Base-by-base conservation (phyloP, 2,113 vertebrate species). In the Serilophus lunatus region DNA sequence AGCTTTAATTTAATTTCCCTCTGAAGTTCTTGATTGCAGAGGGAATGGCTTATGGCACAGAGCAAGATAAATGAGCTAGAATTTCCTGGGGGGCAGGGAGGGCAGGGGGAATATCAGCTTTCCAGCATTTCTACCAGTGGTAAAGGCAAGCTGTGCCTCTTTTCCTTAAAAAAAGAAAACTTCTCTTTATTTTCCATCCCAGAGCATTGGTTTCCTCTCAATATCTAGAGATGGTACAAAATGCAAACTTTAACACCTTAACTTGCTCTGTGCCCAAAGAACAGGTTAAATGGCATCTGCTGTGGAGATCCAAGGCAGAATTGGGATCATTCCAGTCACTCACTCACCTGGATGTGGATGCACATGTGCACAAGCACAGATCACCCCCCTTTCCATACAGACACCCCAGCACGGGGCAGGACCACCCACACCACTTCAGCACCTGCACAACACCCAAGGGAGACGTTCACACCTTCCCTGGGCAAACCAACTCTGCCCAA, bases 11-110 rank as follows among this genome's bases (percentile, higher is more conserved):
- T 91, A 68, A 90, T 88, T 92, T 74, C 82, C 68, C 76, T 83
- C 75, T 90, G 59, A 95, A 94, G 89, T 77, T 82, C 84, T 72
- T 70, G 87, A 94, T 85, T 87, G 89, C 29, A 2, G 78, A 93
- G 87, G 57, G 89, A 95, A 96, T 79, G 66, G 75, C 57, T 96
- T 18, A 33, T 87, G 82, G 93, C 95, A 87, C 66, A 80, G 84
- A 95, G 63, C 84, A 89, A 95, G 95, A 95, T 72, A 92, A 95
- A 95, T 44, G 89, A 96, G 95, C 50, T n/a, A 36, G 59, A 68
- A 47, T 84, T 90, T 69, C 86, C 61, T 44, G 63, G 61, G 40
- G 9, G 84, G 83, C 8, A 28, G 51, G 18, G 60, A 16, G 26
- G 8, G 14, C 26, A 19, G 61, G 79, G 61, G 83, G 79, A 56